Conservation (phyloP, 1,140 invertebrate genomes). For the Trichogramma pretiosum region DNA sequence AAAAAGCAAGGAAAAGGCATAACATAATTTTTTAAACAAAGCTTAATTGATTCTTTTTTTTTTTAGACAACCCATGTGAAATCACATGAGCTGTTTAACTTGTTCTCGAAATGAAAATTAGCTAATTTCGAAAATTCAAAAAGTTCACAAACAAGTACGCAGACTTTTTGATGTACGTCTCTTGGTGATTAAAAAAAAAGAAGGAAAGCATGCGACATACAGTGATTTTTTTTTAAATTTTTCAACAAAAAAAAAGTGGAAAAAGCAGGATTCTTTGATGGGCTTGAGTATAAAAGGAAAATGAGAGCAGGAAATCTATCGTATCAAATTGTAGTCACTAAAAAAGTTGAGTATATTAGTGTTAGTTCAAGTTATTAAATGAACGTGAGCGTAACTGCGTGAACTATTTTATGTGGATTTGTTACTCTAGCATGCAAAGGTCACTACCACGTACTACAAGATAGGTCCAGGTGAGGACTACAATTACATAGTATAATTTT, state of each 20-base stretch:
- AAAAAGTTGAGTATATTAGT: constrained; percentile 1
- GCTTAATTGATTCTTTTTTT: too few species aligned
- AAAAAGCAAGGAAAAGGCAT: constrained; percentile 6
- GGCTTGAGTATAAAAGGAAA: too few species aligned
- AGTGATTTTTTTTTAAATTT: constrained; percentile 11
- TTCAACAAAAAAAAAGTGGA: constrained; percentile 7
- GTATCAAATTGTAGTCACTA: neutral
- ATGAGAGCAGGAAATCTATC: constrained; percentile 9
- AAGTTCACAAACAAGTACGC: constrained; percentile 24
- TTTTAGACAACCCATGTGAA: too few species aligned
- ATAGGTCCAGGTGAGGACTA: constrained; percentile 24
- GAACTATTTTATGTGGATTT: too few species aligned
- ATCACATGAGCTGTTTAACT: too few species aligned
- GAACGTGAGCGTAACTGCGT: constrained; percentile 12
- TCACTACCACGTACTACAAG: constrained; percentile 30
- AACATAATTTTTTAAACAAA: too few species aligned
- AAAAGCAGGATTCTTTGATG: constrained; percentile 15
- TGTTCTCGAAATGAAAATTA: too few species aligned
- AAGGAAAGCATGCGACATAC: constrained; percentile 18
- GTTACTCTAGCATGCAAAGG: constrained; percentile 33
- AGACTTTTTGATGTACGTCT: constrained; percentile 19
- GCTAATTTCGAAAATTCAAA: constrained; percentile 2
- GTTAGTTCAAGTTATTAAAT: constrained; percentile 9
- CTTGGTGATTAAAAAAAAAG: constrained; percentile 13
- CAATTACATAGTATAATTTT: constrained; percentile 21